Conservation (phyloP, 2,888 invertebrate genomes). For the Cabera pusaria region DNA sequence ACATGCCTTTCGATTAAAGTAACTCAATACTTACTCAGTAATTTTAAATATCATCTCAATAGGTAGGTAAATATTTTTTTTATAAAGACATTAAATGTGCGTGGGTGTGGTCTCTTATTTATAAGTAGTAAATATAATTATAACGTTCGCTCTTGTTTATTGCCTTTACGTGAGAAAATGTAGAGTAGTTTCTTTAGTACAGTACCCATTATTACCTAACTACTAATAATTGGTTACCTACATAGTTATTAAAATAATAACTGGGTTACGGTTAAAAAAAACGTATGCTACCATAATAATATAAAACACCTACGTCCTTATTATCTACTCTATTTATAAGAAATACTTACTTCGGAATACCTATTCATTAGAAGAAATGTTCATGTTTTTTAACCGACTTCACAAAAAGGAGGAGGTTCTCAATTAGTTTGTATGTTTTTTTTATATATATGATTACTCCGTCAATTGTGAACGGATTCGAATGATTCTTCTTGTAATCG, state of each 20-base stretch:
- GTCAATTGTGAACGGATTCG: no score
- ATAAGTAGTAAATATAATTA: constrained; percentile 40
- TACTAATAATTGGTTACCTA: constrained; percentile 19
- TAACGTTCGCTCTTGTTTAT: constrained; percentile 27
- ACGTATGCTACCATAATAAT: constrained; percentile 11
- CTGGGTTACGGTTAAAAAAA: constrained; percentile 14
- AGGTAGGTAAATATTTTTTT: constrained; percentile 37
- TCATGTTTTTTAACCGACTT: no score
- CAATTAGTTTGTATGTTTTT: no score
- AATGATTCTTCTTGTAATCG: no score
- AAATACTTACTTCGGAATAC: no score
- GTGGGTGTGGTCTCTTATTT: constrained; percentile 30
- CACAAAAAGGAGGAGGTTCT: no score
- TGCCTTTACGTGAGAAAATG: constrained; percentile 28
- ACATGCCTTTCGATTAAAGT: constrained; percentile 30
- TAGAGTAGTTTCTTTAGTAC: constrained; percentile 21
- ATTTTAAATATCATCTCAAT: no score
- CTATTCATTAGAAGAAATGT: no score
- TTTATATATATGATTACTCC: no score
- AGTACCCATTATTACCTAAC: constrained; percentile 16
- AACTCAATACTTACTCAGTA: constrained; percentile 39
- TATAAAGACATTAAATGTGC: no score
- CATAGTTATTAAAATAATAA: constrained; percentile 26
- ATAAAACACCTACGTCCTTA: no score
- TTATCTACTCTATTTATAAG: no score